A percentile compares a stretch with the other conserved stretches of the same genome.
Evolutionary conservation across 2,888 invertebrate species (phyloP).

Genomic region (Heliconius ethilla): DNA sequence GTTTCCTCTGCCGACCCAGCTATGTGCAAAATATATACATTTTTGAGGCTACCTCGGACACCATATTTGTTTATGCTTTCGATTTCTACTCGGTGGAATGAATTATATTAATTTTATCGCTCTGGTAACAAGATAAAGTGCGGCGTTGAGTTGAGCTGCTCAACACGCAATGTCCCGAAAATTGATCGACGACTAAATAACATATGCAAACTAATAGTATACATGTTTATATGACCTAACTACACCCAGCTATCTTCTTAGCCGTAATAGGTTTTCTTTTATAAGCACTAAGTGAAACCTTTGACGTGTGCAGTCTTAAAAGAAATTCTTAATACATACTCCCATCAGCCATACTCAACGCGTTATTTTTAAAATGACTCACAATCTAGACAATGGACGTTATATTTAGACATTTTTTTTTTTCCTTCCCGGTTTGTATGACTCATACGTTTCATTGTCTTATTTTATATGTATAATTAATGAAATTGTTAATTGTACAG

Average conservation of each 20-base stretch:
- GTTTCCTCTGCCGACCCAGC: neutral
- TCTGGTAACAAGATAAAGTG: too few species aligned
- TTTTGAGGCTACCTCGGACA: too few species aligned
- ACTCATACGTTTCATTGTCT: neutral
- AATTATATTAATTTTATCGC: neutral
- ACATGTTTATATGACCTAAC: slow-evolving; percentile 2
- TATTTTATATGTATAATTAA: neutral
- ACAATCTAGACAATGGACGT: slow-evolving; percentile 1
- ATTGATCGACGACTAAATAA: neutral
- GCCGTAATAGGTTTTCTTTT: slow-evolving; percentile 17
- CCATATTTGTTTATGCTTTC: too few species aligned
- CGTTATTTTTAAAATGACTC: slow-evolving; percentile 8
- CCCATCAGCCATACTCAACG: neutral
- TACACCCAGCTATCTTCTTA: neutral
- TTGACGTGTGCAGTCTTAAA: slow-evolving; percentile 17
- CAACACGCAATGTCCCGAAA: too few species aligned
- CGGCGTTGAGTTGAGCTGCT: neutral
- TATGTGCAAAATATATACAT: too few species aligned
- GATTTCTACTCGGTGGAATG: too few species aligned
- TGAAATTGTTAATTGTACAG: neutral
- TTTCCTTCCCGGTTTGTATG: neutral
- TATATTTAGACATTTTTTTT: neutral
- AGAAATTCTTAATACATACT: neutral
- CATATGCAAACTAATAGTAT: neutral
- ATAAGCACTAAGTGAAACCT: slow-evolving; percentile 15